Evolutionary conservation across 2,888 invertebrate genomes (phyloP), one percentile per base, ranked within the genome.

Genomic region (Shargacucullia verbasci): DNA sequence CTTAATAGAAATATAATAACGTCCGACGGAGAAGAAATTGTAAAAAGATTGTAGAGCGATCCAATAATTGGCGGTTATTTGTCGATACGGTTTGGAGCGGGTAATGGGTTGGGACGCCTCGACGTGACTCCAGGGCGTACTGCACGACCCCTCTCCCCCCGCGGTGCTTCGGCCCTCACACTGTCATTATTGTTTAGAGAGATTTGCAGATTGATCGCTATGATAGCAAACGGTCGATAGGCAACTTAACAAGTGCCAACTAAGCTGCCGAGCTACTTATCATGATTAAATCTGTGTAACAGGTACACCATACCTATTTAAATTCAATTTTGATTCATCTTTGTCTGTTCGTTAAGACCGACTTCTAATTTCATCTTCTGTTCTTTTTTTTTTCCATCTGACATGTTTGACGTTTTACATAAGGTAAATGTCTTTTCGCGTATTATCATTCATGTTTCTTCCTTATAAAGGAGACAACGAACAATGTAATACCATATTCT

Each of bases 1-100:
- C 93, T 93, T 94, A 94, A 94, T 93, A 94, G 93, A 94, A 93
- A 94, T 92, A 94, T 94, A 94, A 94, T 94, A 94, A 94, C 93
- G 89, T 83, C 83, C 81, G 89, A 80, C 85, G 85, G 89, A 90
- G 93, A 91, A 91, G 93, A 93, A 93, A 93, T 94, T 93, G 94
- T 94, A 92, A 93, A 94, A 94, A 94, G 94, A 94, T 94, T 94
- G 94, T 93, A 86, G 93, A 92, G 92, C 92, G 88, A 89, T 90
- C 90, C 91, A 93, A 93, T 94, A 94, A 94, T 94, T 94, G 94
- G 92, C 88, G 92, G 93, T 94, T 93, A 92, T 90, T 91, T 89
- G 92, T 90, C 93, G 94, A 94, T 94, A 93, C 93, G 94, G 92
- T 92, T 92, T 90, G 91, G 92, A 92, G 86, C 91, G 87, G 79